These are phyloP conservation scores for Bujurquina vittata DNA, from an alignment of 2,113 vertebrate species.

Conservation along the genomic window DNA sequence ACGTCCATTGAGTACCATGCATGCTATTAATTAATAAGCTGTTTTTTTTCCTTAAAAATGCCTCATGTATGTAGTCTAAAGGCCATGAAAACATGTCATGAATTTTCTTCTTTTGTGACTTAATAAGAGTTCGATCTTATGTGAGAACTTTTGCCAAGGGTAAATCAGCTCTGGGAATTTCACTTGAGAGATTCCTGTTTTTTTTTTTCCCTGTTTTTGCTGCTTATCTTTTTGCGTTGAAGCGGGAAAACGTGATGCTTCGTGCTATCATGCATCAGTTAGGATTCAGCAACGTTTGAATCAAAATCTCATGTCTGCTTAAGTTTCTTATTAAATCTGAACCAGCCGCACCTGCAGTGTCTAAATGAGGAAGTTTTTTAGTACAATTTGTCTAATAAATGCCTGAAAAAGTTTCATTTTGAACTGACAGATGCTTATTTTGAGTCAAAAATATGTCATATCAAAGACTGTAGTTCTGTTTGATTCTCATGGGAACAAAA, in stretches of 20 bases:
- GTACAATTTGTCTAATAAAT: not conserved
- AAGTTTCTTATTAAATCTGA: not conserved
- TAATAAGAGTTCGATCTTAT: not conserved
- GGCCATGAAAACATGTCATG: not conserved
- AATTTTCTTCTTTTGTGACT: not conserved
- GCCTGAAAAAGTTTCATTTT: not conserved
- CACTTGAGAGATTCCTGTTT: not conserved
- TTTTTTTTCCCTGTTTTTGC: too few relatives aligned
- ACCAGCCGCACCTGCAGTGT: not conserved
- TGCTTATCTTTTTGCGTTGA: not conserved
- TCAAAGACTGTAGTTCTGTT: not conserved
- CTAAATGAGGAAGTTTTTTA: not conserved
- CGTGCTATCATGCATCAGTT: conserved; percentile 9
- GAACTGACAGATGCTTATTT: conserved; percentile 5
- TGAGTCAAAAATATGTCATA: not conserved
- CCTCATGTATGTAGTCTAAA: not conserved
- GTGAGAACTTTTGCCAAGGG: not conserved
- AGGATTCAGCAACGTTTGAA: not conserved
- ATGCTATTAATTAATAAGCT: not conserved
- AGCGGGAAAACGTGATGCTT: not conserved
- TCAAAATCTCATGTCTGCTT: not conserved
- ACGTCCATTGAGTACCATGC: not conserved
- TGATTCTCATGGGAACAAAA: too few relatives aligned
- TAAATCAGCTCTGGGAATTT: not conserved
- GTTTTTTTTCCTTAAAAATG: not conserved